Percentiles rank a stretch among this genome's conserved stretches.
phyloP scores from a whole-genome alignment of 2,113 vertebrate species.

The Percopsis transmontana region DNA sequence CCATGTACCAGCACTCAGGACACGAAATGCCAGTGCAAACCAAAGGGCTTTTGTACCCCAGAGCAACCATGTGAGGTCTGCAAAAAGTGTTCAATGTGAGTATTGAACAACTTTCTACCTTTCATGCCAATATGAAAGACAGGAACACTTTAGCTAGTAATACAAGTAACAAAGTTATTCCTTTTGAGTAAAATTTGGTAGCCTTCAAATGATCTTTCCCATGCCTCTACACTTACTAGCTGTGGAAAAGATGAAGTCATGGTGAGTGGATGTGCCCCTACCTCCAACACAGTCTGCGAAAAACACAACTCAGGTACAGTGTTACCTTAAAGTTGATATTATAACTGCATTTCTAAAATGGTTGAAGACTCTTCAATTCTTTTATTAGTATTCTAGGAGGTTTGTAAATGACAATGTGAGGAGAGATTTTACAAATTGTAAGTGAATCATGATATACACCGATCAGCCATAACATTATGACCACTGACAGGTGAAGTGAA shows the following conservation, averaged over 20 bases:
- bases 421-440: too few species aligned
- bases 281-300: constrained; percentile 62
- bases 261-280: constrained; percentile 67
- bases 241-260: constrained; percentile 64
- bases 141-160: too few species aligned
- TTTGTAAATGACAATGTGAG: too few species aligned
- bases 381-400: too few species aligned
- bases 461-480: too few species aligned
- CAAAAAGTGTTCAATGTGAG: constrained; percentile 73
- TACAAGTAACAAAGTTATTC: neutral
- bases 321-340: neutral
- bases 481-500: too few species aligned
- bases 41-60: constrained; percentile 64
- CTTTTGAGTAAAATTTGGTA: neutral
- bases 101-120: neutral
- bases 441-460: too few species aligned
- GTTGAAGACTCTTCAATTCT: neutral
- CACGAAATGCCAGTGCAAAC: constrained; percentile 66
- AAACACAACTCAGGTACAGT: constrained; percentile 34
- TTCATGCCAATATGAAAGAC: neutral
- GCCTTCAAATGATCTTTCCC: neutral
- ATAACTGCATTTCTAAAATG: neutral
- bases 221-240: constrained; percentile 40
- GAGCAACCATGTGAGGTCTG: constrained; percentile 77
- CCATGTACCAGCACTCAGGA: constrained; percentile 57